Base-by-base conservation (phyloP, 2,797 vertebrate genomes). In the Paratrypauchen microcephalus region DNA sequence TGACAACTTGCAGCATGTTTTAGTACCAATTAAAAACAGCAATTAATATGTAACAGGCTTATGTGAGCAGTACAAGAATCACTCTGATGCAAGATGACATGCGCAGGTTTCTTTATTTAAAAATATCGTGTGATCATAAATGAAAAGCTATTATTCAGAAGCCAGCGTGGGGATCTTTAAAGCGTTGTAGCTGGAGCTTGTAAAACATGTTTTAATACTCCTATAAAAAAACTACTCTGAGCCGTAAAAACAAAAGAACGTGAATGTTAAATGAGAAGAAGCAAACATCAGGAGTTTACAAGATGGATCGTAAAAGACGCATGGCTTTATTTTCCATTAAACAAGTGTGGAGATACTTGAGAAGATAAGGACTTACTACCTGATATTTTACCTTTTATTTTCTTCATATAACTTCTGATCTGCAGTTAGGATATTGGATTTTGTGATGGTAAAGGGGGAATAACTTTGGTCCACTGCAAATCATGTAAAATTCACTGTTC, bases 111-210 rank as follows among this genome's bases (percentile, higher is more conserved):
- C 45, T 65, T 65, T 64, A 63, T 64, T 50, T 52, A n/a, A 52
- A 58, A 65, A 65, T 65, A 30, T 50, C 30, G 47, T 21, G 47
- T 2, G 2, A 47, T 50, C 45, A 64, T 64, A 64, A 75, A 82
- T 80, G 23, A 77, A 74, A 85, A 62, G 28, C 39, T 72, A 81
- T 81, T 72, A 84, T 76, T 86, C 75, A 70, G 48, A 73, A 24
- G 32, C 32, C 11, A 67, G 61, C 18, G 68, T 68, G 70, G 24
- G 54, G 69, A 66, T 82, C 59, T 70, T 70, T 72, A 73, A 80
- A 72, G 63, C 70, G 73, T 71, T 62, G 4, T 28, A 71, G 47
- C 5, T 18, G 57, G 48, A 71, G 47, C 70, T 64, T 78, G 66
- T 77, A 74, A 84, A 80, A 73, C 65, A 72, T 13, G 28, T 18